Percentiles rank a stretch among this genome's conserved stretches.
These are phyloP conservation scores for Synodontis membranacea DNA, from an alignment of 2,113 vertebrate genomes.

Conservation along the genomic window DNA sequence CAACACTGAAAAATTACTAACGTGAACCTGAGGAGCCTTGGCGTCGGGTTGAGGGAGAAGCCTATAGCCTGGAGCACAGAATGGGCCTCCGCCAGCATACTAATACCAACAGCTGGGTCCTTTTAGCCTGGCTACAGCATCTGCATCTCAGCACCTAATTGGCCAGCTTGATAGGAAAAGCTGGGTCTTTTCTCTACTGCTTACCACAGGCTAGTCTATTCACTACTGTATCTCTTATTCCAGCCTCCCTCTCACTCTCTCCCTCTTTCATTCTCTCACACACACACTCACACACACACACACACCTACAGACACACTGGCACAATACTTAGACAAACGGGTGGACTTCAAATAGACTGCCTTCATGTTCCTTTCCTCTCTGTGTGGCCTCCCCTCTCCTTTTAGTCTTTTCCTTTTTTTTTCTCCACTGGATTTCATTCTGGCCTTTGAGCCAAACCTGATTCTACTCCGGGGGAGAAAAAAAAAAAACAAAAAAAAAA, in stretches of 20 bases:
- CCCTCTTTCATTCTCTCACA: not conserved
- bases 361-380: constrained; percentile 46
- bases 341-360: constrained; percentile 42
- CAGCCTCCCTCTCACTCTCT: not conserved
- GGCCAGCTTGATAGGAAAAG: constrained; percentile 21
- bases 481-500: not conserved
- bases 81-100: constrained; percentile 14
- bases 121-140: constrained; percentile 39
- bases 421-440: constrained; percentile 39
- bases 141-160: constrained; percentile 43
- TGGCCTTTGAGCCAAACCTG: constrained; percentile 49
- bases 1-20: not conserved
- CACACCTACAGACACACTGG: constrained; percentile 7
- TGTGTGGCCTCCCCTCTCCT: constrained; percentile 37
- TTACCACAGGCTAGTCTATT: constrained; percentile 37
- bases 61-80: constrained; percentile 21
- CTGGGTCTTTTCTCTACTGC: constrained; percentile 17
- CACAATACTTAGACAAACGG: constrained; percentile 39
- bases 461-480: constrained; percentile 32
- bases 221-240: constrained; percentile 42
- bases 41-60: not conserved
- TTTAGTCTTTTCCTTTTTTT: constrained; percentile 23
- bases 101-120: constrained; percentile 38
- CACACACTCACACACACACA: not conserved
- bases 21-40: not conserved